A percentile compares a stretch with the other conserved stretches of the same genome.
Evolutionary conservation across 2,797 vertebrate genomes (phyloP).

Genomic region (Typhlichthys eigenmanni): DNA sequence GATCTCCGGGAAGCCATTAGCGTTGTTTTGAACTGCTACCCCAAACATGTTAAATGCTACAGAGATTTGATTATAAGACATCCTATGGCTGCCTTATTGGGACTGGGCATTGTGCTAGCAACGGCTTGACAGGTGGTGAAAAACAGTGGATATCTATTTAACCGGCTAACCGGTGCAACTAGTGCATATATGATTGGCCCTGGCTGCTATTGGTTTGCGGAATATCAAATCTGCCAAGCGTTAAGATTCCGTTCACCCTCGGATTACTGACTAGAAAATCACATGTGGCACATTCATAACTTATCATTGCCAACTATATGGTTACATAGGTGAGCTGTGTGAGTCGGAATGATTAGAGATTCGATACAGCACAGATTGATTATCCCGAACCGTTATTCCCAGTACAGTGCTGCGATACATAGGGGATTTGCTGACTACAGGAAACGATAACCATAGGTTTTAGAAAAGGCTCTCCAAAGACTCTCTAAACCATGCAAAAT

Average conservation of each 20-base stretch:
- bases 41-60: constrained; percentile 66
- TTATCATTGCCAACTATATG: neutral
- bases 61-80: constrained; percentile 47
- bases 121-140: constrained; percentile 34
- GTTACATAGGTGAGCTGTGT: neutral
- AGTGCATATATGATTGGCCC: constrained; percentile 12
- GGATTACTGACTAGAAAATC: constrained; percentile 11
- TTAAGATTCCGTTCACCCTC: constrained; percentile 35
- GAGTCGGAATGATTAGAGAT: neutral
- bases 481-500: constrained; percentile 61
- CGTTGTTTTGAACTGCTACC: constrained; percentile 63
- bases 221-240: constrained; percentile 18
- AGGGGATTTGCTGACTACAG: constrained; percentile 34
- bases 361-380: neutral
- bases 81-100: constrained; percentile 32
- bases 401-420: constrained; percentile 25
- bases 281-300: constrained; percentile 1
- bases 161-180: constrained; percentile 17
- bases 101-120: constrained; percentile 42
- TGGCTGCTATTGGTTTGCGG: constrained; percentile 34
- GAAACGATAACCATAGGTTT: constrained; percentile 13
- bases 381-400: constrained; percentile 13
- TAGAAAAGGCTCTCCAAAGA: constrained; percentile 41
- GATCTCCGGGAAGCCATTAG: constrained; percentile 63
- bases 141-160: constrained; percentile 29